These are phyloP conservation scores for Pseudococcus longispinus DNA, from an alignment of 2,888 invertebrate genomes.

Conservation along the genomic window DNA sequence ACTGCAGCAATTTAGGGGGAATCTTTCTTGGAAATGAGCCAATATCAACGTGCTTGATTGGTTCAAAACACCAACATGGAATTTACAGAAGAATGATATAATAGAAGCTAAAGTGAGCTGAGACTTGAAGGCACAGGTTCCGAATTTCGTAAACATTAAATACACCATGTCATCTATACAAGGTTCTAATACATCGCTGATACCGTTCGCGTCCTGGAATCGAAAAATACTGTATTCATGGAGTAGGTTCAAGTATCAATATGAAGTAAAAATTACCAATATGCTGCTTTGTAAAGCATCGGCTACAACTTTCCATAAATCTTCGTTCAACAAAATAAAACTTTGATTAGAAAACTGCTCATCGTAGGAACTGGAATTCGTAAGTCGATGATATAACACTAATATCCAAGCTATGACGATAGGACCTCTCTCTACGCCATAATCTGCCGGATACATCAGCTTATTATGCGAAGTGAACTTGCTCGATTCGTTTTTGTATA, in stretches of 20 bases:
- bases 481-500: constrained; percentile 34
- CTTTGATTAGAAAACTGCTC: constrained; percentile 52
- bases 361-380: constrained; percentile 48
- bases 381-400: constrained; percentile 18
- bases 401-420: constrained; percentile 50
- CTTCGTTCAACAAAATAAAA: constrained; percentile 47
- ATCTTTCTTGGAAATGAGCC: constrained; percentile 35
- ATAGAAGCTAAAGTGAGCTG: constrained; percentile 47
- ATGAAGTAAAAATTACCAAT: constrained; percentile 19
- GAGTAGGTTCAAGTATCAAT: background rate
- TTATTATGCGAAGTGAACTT: constrained; percentile 47
- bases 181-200: constrained; percentile 40
- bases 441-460: constrained; percentile 41
- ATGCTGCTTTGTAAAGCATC: constrained; percentile 46
- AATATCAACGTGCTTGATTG: constrained; percentile 18
- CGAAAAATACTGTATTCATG: background rate
- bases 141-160: constrained; percentile 53
- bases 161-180: constrained; percentile 49
- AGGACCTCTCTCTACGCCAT: constrained; percentile 37
- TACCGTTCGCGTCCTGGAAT: constrained; percentile 32
- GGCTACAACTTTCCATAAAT: constrained; percentile 51
- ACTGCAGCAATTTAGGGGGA: constrained; percentile 35
- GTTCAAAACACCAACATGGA: constrained; percentile 39
- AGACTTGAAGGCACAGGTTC: constrained; percentile 46
- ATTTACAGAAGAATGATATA: constrained; percentile 48